Percentiles rank a stretch among this genome's conserved stretches.
phyloP scores from a whole-genome alignment of 2,888 invertebrate genomes.

The Spodoptera exigua region DNA sequence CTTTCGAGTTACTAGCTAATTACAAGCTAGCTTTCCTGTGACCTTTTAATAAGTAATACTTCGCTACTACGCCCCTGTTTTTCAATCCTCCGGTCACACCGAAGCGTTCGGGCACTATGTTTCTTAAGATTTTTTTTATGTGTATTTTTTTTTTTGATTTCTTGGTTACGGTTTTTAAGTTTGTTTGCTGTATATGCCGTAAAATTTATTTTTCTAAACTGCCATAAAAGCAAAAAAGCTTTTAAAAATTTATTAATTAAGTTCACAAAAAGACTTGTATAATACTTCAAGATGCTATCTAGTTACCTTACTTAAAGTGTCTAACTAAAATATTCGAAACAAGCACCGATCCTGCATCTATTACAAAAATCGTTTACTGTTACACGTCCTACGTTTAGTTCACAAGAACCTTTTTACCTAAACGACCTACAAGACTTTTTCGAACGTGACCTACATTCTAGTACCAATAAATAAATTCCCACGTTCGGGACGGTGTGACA shows the following conservation, averaged over 20 bases:
- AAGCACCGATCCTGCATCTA: neutral
- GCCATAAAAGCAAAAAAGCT: no score
- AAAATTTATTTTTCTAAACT: no score
- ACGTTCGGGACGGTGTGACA: conserved; percentile 61
- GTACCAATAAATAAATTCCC: conserved; percentile 55
- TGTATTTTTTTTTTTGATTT: neutral
- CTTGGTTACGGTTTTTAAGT: no score
- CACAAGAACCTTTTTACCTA: conserved; percentile 40
- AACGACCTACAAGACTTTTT: conserved; percentile 37
- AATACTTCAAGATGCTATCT: no score
- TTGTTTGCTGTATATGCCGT: no score
- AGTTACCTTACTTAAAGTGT: no score
- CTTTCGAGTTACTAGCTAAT: conserved; percentile 74
- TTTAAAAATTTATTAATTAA: no score
- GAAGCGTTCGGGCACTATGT: no score
- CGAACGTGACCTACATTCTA: conserved; percentile 52
- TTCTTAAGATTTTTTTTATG: neutral
- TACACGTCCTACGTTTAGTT: conserved; percentile 32
- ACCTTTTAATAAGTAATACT: conserved; percentile 75
- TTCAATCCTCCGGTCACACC: conserved; percentile 60
- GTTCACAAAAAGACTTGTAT: no score
- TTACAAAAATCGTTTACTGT: conserved; percentile 18
- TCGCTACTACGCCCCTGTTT: conserved; percentile 62
- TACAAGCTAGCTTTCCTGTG: conserved; percentile 70
- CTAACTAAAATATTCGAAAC: neutral